phyloP scores from a whole-genome alignment of 2,113 vertebrate genomes.

The rabbit (Oryctolagus cuniculus) region mOryCun1.1 NC_091439.1:87076001-87076500 shows the following conservation, averaged over 20 bases:
- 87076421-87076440: not conserved
- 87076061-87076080: conserved; percentile 5
- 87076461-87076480: not conserved
- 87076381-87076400: not conserved
- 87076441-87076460: not conserved
- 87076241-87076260: conserved; percentile 24
- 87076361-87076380: not conserved
- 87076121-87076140: not conserved
- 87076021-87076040: not conserved
- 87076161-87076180: not conserved
- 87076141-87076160: conserved; percentile 16
- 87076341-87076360: not conserved
- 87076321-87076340: conserved; percentile 37
- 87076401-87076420: not conserved
- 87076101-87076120: not conserved
- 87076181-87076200: not conserved
- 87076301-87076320: not conserved
- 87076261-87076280: conserved; percentile 35
- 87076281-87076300: not conserved
- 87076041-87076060: not conserved
- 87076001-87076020: not conserved
- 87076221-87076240: not conserved
- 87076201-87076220: not conserved
- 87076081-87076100: not conserved
- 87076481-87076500: conserved; percentile 23